Evolutionary conservation across 2,888 invertebrate species (phyloP).

Genomic region (Colostygia pectinataria): DNA sequence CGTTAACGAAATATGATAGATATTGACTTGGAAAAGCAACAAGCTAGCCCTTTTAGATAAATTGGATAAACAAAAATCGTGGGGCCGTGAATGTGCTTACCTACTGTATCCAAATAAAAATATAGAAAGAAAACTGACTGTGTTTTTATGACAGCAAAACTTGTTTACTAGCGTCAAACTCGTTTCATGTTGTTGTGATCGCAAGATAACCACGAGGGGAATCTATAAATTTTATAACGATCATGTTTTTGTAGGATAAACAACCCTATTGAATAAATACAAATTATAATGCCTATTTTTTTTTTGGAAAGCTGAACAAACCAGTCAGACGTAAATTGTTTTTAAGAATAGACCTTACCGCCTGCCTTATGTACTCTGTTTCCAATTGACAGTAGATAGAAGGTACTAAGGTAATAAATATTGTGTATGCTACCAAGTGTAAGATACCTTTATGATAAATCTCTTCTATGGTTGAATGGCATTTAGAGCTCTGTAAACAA

Average conservation of each 20-base stretch:
- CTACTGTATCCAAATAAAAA: constrained; percentile 24
- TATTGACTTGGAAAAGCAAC: constrained; percentile 27
- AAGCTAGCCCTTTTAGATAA: constrained; percentile 28
- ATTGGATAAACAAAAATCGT: constrained; percentile 36
- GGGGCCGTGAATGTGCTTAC: constrained; percentile 26
- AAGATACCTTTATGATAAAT: not conserved
- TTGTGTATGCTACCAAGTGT: too few species aligned
- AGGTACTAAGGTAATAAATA: too few species aligned
- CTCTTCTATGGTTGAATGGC: not conserved
- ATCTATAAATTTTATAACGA: constrained; percentile 40
- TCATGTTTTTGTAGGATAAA: constrained; percentile 31
- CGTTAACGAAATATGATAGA: constrained; percentile 38
- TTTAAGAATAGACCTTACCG: not conserved
- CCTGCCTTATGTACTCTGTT: not conserved
- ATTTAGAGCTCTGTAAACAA: constrained; percentile 3
- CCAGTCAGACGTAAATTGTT: not conserved
- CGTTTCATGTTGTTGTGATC: constrained; percentile 44
- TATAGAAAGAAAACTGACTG: constrained; percentile 41
- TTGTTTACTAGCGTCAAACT: constrained; percentile 46
- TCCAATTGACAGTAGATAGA: not conserved
- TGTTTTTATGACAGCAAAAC: constrained; percentile 57
- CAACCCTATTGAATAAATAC: constrained; percentile 21
- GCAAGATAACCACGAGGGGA: constrained; percentile 34
- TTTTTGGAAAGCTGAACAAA: not conserved
- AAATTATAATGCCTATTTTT: not conserved